Conservation (phyloP, 53 echinoderm and acorn worm species). For the Temnopleurus reevesii region DNA sequence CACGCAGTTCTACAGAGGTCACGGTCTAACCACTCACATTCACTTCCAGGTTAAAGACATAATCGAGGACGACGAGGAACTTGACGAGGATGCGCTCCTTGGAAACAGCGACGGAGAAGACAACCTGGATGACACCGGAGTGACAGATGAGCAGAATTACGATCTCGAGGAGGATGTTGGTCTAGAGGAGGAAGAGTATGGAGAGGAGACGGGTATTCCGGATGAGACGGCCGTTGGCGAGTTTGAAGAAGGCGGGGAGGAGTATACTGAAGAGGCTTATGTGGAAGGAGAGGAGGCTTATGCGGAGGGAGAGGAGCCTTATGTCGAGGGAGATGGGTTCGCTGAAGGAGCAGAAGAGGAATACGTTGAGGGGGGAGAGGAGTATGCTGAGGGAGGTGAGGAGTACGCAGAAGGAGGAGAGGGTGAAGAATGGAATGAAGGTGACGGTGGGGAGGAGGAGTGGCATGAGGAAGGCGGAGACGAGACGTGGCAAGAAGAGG, state of each 20-base stretch:
- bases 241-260: not conserved
- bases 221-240: not conserved
- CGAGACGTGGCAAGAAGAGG: constrained; percentile 30
- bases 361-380: constrained; percentile 7
- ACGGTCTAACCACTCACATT: no score
- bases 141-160: not conserved
- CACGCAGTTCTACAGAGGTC: no score
- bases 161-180: not conserved
- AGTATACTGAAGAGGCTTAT: not conserved
- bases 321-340: not conserved
- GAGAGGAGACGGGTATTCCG: not conserved
- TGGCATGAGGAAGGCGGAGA: constrained; percentile 19
- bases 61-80: constrained; percentile 70
- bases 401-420: constrained; percentile 1
- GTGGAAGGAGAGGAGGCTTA: not conserved
- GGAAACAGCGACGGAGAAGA: constrained; percentile 89
- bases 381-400: not conserved
- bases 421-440: not conserved
- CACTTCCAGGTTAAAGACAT: constrained; percentile 25
- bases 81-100: constrained; percentile 93
- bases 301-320: constrained; percentile 21
- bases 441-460: not conserved
- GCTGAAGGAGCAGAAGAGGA: constrained; percentile 8
- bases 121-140: constrained; percentile 13
- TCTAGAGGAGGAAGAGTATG: constrained; percentile 2